Conservation (phyloP, 2,888 invertebrate genomes). For the Rutpela maculata region DNA sequence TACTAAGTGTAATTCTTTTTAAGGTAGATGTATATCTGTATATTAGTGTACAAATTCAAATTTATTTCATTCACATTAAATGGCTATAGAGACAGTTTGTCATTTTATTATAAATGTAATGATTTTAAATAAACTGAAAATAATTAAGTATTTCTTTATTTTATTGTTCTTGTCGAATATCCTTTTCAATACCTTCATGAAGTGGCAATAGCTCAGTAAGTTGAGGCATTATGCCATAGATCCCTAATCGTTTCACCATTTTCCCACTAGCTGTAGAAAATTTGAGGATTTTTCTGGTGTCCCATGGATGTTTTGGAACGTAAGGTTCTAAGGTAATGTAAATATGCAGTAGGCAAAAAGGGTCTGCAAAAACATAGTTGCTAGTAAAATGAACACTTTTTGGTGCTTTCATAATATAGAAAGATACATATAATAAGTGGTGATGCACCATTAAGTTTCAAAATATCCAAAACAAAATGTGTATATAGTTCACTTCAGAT, state of each 20-base stretch:
- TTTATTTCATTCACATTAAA: constrained; percentile 66
- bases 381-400: too few relatives aligned
- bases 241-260: too few relatives aligned
- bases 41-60: constrained; percentile 69
- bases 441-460: too few relatives aligned
- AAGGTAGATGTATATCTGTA: constrained; percentile 66
- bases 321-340: neutral
- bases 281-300: too few relatives aligned
- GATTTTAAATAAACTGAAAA: constrained; percentile 39
- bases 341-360: neutral
- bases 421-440: too few relatives aligned
- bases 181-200: neutral
- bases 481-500: too few relatives aligned
- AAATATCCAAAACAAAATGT: too few relatives aligned
- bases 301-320: neutral
- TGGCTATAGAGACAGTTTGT: constrained; percentile 59
- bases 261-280: too few relatives aligned
- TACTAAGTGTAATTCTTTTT: constrained; percentile 60
- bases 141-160: neutral
- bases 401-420: too few relatives aligned
- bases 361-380: neutral
- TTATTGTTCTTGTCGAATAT: constrained; percentile 2
- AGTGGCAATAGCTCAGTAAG: too few relatives aligned
- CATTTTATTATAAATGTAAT: constrained; percentile 59
- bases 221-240: too few relatives aligned